Percentiles rank a stretch among this genome's conserved stretches.
Evolutionary conservation across 2,113 vertebrate genomes (phyloP).

Genomic region (Cynopterus brachyotis): DNA sequence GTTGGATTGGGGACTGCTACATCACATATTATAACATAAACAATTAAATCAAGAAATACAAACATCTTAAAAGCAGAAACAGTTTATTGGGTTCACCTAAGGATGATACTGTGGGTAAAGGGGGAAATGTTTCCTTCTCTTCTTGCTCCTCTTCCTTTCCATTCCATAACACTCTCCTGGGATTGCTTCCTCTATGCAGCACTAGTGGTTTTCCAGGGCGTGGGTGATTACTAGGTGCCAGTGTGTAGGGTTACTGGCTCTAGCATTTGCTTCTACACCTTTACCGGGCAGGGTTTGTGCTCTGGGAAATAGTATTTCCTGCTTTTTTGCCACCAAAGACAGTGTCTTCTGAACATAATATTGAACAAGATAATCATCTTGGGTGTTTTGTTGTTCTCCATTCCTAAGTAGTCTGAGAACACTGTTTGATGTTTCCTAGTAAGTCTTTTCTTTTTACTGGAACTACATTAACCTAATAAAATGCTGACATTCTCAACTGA

Average conservation of each 20-base stretch:
- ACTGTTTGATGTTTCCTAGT: background rate
- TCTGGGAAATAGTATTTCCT: background rate
- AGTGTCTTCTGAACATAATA: background rate
- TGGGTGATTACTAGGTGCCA: too few species aligned
- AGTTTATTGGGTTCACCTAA: background rate
- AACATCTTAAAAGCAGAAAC: background rate
- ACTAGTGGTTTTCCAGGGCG: too few species aligned
- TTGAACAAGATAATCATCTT: background rate
- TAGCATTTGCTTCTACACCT: background rate
- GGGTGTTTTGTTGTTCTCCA: background rate
- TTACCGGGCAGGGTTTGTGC: background rate
- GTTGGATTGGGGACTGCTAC: background rate
- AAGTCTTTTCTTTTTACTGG: background rate
- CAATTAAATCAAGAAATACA: background rate
- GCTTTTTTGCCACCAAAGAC: background rate
- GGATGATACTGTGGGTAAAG: background rate
- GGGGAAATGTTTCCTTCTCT: background rate
- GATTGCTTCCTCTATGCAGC: background rate
- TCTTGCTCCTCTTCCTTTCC: background rate
- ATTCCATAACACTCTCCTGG: background rate
- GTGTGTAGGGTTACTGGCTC: fast-evolving
- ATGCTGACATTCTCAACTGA: background rate
- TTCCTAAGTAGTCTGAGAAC: background rate
- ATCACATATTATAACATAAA: background rate
- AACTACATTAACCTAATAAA: background rate